Evolutionary conservation across 2,113 vertebrate genomes (phyloP).

Genomic region (Sinocyclocheilus anshuiensis): DNA sequence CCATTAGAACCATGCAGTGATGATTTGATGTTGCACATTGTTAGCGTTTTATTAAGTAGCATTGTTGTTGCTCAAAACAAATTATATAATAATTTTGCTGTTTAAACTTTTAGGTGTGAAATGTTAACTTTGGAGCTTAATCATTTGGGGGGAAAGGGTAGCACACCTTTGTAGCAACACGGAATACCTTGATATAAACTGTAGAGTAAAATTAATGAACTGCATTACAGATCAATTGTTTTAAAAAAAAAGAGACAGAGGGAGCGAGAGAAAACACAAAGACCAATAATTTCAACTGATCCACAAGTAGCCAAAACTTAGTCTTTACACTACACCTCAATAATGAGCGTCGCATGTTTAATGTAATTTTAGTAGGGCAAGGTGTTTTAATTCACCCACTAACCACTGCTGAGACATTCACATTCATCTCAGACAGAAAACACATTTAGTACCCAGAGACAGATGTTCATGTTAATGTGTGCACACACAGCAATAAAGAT

Average conservation of each 20-base stretch:
- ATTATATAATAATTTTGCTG: not conserved
- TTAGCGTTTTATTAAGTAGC: no score
- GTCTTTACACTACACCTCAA: not conserved
- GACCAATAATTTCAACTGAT: not conserved
- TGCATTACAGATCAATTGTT: no score
- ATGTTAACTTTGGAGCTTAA: not conserved
- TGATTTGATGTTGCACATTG: not conserved
- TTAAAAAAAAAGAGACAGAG: no score
- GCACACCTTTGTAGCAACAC: not conserved
- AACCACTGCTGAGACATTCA: slow-evolving; percentile 7
- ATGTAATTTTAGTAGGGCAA: slow-evolving; percentile 21
- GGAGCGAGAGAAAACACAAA: not conserved
- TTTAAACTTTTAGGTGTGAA: not conserved
- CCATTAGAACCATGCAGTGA: not conserved
- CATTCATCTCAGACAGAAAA: not conserved
- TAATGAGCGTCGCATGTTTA: not conserved
- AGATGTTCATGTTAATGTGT: not conserved
- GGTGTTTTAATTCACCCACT: not conserved
- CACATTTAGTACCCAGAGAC: not conserved
- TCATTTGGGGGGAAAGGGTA: not conserved
- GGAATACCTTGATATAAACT: no score
- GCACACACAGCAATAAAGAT: not conserved
- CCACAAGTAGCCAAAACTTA: not conserved
- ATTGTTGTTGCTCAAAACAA: not conserved
- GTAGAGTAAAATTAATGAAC: no score